Conservation (phyloP, 2,888 invertebrate species). For the Gonocerus acuteangulatus region DNA sequence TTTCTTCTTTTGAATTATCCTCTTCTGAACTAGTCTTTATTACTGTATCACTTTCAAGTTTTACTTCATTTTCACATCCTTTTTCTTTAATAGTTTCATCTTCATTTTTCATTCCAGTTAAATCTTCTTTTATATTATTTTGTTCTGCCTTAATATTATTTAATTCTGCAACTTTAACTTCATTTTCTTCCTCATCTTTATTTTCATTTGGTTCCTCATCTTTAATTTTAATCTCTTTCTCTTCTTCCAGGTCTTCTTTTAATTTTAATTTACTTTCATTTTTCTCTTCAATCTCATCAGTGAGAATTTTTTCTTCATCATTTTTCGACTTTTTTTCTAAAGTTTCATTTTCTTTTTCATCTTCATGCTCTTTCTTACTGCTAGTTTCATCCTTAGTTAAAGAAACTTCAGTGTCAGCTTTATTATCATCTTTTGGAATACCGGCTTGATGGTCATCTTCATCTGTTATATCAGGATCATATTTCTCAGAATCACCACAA, state of each 20-base stretch:
- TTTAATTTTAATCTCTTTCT: neutral
- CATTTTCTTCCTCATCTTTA: neutral
- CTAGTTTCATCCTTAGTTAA: no score
- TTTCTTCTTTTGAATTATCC: neutral
- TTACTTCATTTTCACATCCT: neutral
- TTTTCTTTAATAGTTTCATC: neutral
- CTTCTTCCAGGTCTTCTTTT: neutral
- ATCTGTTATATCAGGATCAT: neutral
- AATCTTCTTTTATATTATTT: no score
- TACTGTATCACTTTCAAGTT: neutral
- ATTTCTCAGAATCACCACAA: no score
- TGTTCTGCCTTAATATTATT: no score
- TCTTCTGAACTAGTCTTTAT: neutral
- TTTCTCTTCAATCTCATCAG: slow-evolving; percentile 22
- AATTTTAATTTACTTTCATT: neutral
- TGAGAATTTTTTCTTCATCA: slow-evolving; percentile 40
- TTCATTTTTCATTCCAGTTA: no score
- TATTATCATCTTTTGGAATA: neutral
- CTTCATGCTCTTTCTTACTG: slow-evolving; percentile 8
- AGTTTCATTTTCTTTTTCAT: slow-evolving; percentile 54
- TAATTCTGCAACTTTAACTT: neutral
- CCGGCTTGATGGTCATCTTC: neutral
- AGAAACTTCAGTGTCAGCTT: neutral
- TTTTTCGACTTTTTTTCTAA: slow-evolving; percentile 42
- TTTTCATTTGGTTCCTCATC: neutral